These are phyloP conservation scores for Melierax canorus DNA, from an alignment of 2,113 vertebrate genomes.

Conservation along the genomic window DNA sequence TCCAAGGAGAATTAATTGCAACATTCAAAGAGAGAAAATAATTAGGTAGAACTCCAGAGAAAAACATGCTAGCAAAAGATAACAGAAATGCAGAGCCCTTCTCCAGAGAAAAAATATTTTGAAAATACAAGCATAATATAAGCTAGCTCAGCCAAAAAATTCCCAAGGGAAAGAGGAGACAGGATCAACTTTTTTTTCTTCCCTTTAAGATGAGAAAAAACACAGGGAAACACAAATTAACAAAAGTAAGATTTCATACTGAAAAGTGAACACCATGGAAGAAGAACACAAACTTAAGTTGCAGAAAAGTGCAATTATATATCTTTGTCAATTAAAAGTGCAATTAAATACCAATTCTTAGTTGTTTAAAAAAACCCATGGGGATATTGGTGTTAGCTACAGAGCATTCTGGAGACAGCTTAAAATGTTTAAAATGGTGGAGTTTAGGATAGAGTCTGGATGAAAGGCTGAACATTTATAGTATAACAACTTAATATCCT, in stretches of 20 bases:
- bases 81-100: neutral
- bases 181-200: neutral
- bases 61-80: neutral
- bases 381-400: neutral
- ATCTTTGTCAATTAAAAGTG: neutral
- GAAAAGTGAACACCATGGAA: neutral
- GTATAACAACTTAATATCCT: neutral
- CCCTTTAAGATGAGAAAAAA: neutral
- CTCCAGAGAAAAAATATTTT: neutral
- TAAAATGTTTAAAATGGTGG: neutral
- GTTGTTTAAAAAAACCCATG: neutral
- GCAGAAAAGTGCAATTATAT: neutral
- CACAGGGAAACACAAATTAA: neutral
- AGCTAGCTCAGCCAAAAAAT: neutral
- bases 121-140: neutral
- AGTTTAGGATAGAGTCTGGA: neutral
- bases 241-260: neutral
- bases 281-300: neutral
- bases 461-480: neutral
- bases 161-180: neutral
- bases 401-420: neutral
- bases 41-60: neutral
- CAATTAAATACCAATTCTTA: neutral
- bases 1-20: neutral
- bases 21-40: neutral